These are phyloP conservation scores for Drosophila tripunctata DNA, from an alignment of 2,888 invertebrate species.

Conservation along the genomic window DNA sequence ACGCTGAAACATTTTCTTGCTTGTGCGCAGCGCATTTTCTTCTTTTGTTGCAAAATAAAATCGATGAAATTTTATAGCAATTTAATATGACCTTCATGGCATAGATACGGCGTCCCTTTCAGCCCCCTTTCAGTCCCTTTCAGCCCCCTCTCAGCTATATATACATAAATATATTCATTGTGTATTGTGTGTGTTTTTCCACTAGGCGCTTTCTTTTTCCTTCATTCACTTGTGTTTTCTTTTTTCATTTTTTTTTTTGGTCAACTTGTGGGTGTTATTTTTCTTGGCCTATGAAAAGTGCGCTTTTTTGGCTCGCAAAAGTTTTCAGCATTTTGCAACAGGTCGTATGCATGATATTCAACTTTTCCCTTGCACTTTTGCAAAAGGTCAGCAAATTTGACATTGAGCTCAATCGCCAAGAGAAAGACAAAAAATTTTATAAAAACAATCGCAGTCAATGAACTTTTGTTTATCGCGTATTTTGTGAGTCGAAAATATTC, in stretches of 20 bases:
- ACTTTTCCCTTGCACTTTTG: conserved; percentile 28
- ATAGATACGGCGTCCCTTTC: conserved; percentile 63
- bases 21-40: conserved; percentile 76
- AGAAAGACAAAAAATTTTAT: too few species aligned
- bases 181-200: conserved; percentile 31
- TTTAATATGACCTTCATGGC: conserved; percentile 84
- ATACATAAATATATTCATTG: conserved; percentile 31
- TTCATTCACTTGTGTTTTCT: not conserved
- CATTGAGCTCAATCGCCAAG: conserved; percentile 58
- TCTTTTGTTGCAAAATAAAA: conserved; percentile 80
- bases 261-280: conserved; percentile 60
- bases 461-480: conserved; percentile 30
- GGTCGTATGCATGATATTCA: conserved; percentile 52
- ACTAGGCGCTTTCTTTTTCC: conserved; percentile 34
- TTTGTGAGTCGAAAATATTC: not conserved
- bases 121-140: too few species aligned
- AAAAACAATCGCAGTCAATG: conserved; percentile 34
- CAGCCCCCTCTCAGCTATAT: too few species aligned
- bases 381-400: conserved; percentile 64
- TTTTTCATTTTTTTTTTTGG: conserved; percentile 16
- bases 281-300: conserved; percentile 32
- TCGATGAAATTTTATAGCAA: conserved; percentile 83
- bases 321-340: conserved; percentile 55
- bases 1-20: conserved; percentile 56
- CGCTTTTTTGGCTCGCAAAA: conserved; percentile 55